A percentile compares a stretch with the other conserved stretches of the same genome.
Conservation (phyloP, 2,113 vertebrate genomes). For the Uria aalge region DNA sequence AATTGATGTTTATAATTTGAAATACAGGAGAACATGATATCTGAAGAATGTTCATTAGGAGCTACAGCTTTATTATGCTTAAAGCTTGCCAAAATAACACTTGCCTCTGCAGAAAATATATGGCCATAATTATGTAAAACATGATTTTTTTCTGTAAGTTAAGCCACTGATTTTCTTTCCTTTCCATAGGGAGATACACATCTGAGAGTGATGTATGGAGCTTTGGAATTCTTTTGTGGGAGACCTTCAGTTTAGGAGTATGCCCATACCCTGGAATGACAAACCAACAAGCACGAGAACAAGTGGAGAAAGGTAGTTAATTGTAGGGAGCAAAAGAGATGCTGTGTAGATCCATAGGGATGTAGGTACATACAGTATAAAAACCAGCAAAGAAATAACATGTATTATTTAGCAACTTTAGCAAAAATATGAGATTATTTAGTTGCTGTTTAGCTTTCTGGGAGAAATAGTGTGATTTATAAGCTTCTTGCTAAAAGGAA, state of each 20-base stretch:
- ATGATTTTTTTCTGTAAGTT: not conserved
- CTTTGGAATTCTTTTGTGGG: constrained; percentile 91
- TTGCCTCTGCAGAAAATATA: not conserved
- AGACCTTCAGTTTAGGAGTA: constrained; percentile 91
- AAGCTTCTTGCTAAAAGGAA: not conserved
- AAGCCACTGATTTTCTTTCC: not conserved
- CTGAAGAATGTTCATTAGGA: not conserved
- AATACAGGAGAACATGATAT: not conserved
- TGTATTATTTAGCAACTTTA: not conserved
- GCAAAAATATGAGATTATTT: not conserved
- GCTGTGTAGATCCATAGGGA: not conserved
- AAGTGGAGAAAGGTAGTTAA: constrained; percentile 89
- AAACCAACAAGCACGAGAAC: constrained; percentile 91
- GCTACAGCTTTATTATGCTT: not conserved
- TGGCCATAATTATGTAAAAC: not conserved
- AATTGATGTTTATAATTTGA: not conserved
- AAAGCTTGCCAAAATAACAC: not conserved
- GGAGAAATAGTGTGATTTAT: not conserved
- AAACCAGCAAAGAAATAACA: not conserved
- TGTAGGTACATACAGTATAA: not conserved
- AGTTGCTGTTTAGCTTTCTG: not conserved
- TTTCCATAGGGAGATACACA: constrained; percentile 85
- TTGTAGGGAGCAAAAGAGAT: not conserved
- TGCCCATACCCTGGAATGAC: constrained; percentile 94
- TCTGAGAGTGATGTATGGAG: constrained; percentile 94